These are phyloP conservation scores for Agriopis marginaria DNA, from an alignment of 2,888 invertebrate species.

Conservation along the genomic window DNA sequence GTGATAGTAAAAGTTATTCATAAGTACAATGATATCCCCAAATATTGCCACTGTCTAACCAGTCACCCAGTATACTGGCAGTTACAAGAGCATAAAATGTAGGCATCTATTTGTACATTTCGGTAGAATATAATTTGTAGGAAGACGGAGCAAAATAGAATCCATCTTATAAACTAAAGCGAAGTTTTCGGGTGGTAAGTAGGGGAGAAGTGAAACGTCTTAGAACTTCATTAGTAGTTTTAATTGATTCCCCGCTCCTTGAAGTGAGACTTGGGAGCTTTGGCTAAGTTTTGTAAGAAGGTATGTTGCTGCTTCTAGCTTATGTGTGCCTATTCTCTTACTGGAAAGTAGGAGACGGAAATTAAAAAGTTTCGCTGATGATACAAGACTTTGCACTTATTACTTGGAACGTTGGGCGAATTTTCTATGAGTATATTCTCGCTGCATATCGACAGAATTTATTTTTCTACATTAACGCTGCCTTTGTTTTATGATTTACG, in stretches of 20 bases:
- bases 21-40: too few relatives aligned
- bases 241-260: conserved; percentile 73
- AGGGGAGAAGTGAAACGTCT: conserved; percentile 65
- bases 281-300: conserved; percentile 56
- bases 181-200: conserved; percentile 62
- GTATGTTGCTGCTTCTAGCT: conserved; percentile 29
- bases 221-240: conserved; percentile 75
- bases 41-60: too few relatives aligned
- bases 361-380: conserved; percentile 32
- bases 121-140: conserved; percentile 37
- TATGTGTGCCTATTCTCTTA: conserved; percentile 25
- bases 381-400: conserved; percentile 23
- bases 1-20: too few relatives aligned
- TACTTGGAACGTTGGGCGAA: not conserved
- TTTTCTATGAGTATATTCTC: not conserved
- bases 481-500: too few relatives aligned
- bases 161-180: conserved; percentile 56
- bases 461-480: too few relatives aligned
- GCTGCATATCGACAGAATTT: not conserved
- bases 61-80: too few relatives aligned
- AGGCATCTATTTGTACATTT: not conserved
- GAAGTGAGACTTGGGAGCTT: conserved; percentile 63
- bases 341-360: conserved; percentile 27
- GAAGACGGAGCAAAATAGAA: conserved; percentile 57
- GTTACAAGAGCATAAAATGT: too few relatives aligned